A percentile compares a stretch with the other conserved stretches of the same genome.
phyloP scores from a whole-genome alignment of 37 sponge, comb jelly and placozoan genomes.

The Theonella swinhoei region DNA sequence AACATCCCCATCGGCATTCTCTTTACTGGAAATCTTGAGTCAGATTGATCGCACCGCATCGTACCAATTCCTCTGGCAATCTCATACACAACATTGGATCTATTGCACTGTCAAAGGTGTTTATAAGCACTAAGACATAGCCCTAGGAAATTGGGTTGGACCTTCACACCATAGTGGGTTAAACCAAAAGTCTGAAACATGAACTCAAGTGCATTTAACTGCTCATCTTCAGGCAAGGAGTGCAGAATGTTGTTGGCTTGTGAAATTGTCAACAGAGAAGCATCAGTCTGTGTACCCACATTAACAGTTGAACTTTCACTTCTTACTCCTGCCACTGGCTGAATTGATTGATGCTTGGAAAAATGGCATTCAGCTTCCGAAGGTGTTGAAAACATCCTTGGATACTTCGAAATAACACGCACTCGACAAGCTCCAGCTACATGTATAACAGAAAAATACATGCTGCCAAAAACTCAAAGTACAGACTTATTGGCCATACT shows the following conservation, averaged over 20 bases:
- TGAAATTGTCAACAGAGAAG: no score
- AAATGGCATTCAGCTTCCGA: no score
- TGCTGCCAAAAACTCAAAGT: no score
- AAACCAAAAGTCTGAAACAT: background rate
- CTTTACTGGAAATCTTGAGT: constrained; percentile 1
- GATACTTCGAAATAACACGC: no score
- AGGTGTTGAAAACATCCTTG: no score
- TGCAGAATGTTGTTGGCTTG: no score
- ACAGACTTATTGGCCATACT: no score
- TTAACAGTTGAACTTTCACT: background rate
- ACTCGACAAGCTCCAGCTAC: no score
- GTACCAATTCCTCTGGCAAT: constrained; percentile 12
- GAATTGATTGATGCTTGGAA: no score
- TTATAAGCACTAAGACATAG: background rate
- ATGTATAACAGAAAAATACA: no score
- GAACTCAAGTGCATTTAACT: background rate
- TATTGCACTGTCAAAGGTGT: background rate
- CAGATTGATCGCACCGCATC: background rate
- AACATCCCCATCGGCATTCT: background rate
- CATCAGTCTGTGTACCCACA: background rate
- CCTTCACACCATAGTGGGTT: background rate
- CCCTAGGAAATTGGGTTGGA: constrained; percentile 14
- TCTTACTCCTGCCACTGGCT: background rate
- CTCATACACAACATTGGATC: constrained; percentile 13
- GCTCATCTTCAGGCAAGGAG: background rate